These are phyloP conservation scores for Cryptocephalus moraei DNA, from an alignment of 2,888 invertebrate genomes.

Conservation along the genomic window DNA sequence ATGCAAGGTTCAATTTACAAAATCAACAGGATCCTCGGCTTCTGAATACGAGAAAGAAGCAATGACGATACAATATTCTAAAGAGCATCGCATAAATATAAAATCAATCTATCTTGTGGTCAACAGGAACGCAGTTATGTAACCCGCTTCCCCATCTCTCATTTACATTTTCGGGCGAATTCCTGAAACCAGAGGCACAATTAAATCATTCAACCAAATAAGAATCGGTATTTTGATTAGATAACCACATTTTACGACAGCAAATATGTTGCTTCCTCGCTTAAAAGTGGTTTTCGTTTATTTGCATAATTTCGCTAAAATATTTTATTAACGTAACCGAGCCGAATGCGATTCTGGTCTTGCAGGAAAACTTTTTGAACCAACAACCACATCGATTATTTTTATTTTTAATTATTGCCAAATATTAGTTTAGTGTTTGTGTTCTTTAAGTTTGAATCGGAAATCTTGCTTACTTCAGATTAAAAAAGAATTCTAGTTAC, in stretches of 20 bases:
- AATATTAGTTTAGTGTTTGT: too few relatives aligned
- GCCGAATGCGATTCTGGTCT: too few relatives aligned
- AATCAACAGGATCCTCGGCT: background rate
- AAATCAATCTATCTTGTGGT: conserved; percentile 30
- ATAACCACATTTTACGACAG: background rate
- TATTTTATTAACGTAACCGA: too few relatives aligned
- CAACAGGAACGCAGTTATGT: conserved; percentile 16
- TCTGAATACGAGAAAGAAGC: conserved; percentile 7
- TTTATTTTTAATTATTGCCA: too few relatives aligned
- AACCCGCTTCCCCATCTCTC: background rate
- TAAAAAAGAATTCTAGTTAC: too few relatives aligned
- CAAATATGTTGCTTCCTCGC: background rate
- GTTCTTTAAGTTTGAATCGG: too few relatives aligned
- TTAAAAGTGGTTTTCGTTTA: too few relatives aligned
- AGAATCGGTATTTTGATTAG: background rate
- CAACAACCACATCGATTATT: too few relatives aligned
- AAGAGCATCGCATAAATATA: conserved; percentile 24
- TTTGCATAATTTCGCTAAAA: too few relatives aligned
- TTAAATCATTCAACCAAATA: background rate
- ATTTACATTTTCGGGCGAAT: background rate
- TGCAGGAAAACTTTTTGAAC: too few relatives aligned
- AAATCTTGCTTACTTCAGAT: too few relatives aligned
- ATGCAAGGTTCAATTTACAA: conserved; percentile 14
- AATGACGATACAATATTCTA: conserved; percentile 31
- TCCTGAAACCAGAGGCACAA: background rate